Base-by-base conservation (phyloP, 2,113 vertebrate species). In the Microtus pennsylvanicus region DNA sequence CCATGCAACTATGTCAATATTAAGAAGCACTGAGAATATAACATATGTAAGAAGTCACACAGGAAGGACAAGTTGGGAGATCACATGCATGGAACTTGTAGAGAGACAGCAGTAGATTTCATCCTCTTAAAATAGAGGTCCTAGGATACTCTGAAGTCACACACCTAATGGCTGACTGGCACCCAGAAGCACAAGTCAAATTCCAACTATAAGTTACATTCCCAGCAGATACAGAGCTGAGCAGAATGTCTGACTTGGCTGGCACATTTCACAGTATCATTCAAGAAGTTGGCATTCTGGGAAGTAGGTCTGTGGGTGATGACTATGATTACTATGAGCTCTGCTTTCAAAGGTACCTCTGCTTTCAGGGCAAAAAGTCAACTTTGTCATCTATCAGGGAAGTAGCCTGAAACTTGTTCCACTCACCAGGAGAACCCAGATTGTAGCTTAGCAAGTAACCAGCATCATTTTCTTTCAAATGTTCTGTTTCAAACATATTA, bases 401-500 rank as follows among this genome's bases (percentile, higher is more conserved):
- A 35, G 76, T 76, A 65, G 69, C 28, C 35, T 81, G n/a, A 95
- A 52, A 3, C 0, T 3, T 80, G 21, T 78, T 65, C 19, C 77
- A 1, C 65, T 63, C 50, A 55, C n/a, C 21, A 85, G 80, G n/a
- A 70, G 42, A 87, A 63, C 19, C 2, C 22, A 72, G 28, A 16
- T 76, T 55, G 75, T 50, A 35, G 24, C 26, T 91, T 80, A 30
- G 58, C 24, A 94, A 91, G 45, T 28, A 91, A 4, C 45, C n/a
- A 38, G 7, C 26, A 77, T 81, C 16, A 17, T 95, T 50, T 90
- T 78, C 28, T 13, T 95, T 74, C 4, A 76, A 97, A 81, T 0
- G 26, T 65, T 61, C 30, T 5, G n/a, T 94, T 72, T 96, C 69
- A 93, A 91, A 72, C 58, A 22, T 77, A 91, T 45, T 78, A 92